Base-by-base conservation (phyloP, 2,888 invertebrate genomes). In the Oeneis ivallda region DNA sequence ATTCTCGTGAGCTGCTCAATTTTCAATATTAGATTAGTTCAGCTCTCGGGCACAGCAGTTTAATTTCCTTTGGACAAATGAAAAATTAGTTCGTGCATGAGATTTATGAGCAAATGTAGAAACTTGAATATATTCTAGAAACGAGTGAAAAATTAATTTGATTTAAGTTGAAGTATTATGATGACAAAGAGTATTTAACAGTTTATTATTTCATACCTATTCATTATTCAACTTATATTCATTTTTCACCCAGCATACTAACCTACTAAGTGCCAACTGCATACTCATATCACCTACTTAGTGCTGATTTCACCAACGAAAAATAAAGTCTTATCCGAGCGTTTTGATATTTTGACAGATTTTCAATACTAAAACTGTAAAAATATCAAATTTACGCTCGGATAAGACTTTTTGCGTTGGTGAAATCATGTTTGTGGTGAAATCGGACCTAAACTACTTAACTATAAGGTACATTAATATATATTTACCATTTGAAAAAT, bases 1-100 rank as follows among this genome's bases (percentile, higher is more conserved):
- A 60, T 41, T 60, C 37, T 17, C 32, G 50, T 50, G 49, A 50
- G 60, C 60, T 39, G 59, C 13, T 41, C 53, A 62, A 58, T 62
- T 43, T 26, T 45, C 19, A 34, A 59, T 59, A 62, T 59, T 62
- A 32, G 61, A 66, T 62, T 62, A 62, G 53, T 58, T 39, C 62
- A 62, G 45, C 26, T n/a, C 47, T 53, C 53, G 32, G 52, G 58
- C 15, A 66, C 58, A 62, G 39, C 62, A 66, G 53, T 49, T 59
- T 45, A 58, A 62, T 62, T 54, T 66, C 66, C 62, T 66, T 62
- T 62, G 39, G 58, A 62, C 58, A 62, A 62, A 59, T 62, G 62
- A 62, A 54, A 66, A 59, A 54, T 62, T 62, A 62, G 62, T 47
- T 66, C 66, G 58, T 53, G 62, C 62, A 62, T 66, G 62, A 62